These are phyloP conservation scores for Andinoacara biseriatus DNA, from an alignment of 2,113 vertebrate species.

Conservation along the genomic window DNA sequence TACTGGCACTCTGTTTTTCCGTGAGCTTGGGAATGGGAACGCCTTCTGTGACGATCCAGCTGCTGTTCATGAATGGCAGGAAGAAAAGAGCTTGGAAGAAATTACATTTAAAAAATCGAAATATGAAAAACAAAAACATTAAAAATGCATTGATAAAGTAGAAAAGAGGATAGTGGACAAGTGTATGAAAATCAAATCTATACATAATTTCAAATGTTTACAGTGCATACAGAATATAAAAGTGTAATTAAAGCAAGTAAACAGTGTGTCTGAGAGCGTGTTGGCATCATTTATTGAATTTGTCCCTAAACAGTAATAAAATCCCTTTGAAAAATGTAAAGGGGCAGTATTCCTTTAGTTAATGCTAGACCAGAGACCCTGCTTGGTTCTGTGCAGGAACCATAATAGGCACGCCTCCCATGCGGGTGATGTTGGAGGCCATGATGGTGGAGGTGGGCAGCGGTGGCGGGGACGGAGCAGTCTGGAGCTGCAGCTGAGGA, in stretches of 20 bases:
- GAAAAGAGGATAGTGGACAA: slow-evolving; percentile 55
- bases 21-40: neutral
- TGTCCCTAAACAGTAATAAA: slow-evolving; percentile 28
- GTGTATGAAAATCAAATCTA: slow-evolving; percentile 58
- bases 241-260: slow-evolving; percentile 54
- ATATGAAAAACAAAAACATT: slow-evolving; percentile 27
- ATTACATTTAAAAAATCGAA: slow-evolving; percentile 17
- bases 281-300: neutral
- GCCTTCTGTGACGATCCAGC: neutral
- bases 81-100: neutral
- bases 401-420: slow-evolving; percentile 90
- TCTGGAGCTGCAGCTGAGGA: slow-evolving; percentile 51
- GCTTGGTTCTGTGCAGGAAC: slow-evolving; percentile 90
- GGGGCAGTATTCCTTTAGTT: neutral
- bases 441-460: slow-evolving; percentile 73
- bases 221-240: slow-evolving; percentile 65
- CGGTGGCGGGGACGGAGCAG: slow-evolving; percentile 46
- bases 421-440: slow-evolving; percentile 82
- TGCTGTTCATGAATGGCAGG: neutral
- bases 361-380: slow-evolving; percentile 87
- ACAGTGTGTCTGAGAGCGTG: slow-evolving; percentile 43
- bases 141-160: slow-evolving; percentile 44
- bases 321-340: slow-evolving; percentile 4
- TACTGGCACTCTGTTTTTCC: neutral
- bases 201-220: slow-evolving; percentile 47